Evolutionary conservation across 2,797 vertebrate genomes (phyloP), one percentile per base, ranked within the genome.

Genomic region (Sebastes itinus): DNA sequence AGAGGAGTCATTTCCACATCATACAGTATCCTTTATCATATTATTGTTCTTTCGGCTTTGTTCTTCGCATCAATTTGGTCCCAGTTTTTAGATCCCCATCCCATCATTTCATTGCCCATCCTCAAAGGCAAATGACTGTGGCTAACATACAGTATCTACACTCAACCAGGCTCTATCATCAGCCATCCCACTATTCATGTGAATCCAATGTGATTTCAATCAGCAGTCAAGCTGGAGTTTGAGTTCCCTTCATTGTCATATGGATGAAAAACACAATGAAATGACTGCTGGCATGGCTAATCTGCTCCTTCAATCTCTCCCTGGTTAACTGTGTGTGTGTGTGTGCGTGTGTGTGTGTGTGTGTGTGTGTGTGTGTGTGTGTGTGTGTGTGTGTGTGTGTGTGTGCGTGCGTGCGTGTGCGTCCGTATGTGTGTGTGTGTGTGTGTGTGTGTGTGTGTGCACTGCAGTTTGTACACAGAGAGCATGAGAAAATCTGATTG

Each of bases 181-280:
- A 55, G 68, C 71, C 49, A n/a, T 62, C n/a, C 46, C 59, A 23
- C 77, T 61, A 77, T 65, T 74, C 74, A 75, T 61, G 52, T 72
- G 64, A 86, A 73, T 77, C 58, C 35, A 78, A 81, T 65, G 74
- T 33, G 63, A 87, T 84, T 89, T 87, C 63, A 74, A 59, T 85
- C 86, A 70, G 66, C 56, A 55, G 69, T 82, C 65, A 69, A 54
- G 68, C 52, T 67, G 49, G 62, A 78, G 42, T 77, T 71, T 62
- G 33, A 79, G 58, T 74, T 80, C 59, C 38, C 55, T 70, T 88
- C 76, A 63, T 80, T 77, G 72, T 81, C 54, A 61, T 35, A 55
- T 81, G 74, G 83, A 25, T 72, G 35, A 66, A 77, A 82, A 79
- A 83, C 35, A 76, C 42, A 68, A 56, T 63, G n/a, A 68, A 84